Conservation (phyloP, 1,140 invertebrate species). For the Diabrotica undecimpunctata region DNA sequence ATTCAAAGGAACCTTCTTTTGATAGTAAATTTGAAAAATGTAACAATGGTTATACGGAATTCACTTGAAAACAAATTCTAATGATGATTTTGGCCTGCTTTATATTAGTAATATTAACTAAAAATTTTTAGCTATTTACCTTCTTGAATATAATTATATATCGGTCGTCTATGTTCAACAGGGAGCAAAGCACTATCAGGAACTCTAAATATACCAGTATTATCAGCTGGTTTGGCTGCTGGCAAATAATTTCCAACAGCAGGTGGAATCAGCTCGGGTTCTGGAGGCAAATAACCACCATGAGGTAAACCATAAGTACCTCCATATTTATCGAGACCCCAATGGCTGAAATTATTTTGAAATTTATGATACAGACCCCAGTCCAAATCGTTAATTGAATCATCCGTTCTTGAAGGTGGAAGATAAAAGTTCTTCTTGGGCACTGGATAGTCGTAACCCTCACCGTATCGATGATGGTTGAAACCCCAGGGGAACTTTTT, state of each 20-base stretch:
- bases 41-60: too few species aligned
- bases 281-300: slow-evolving; percentile 19
- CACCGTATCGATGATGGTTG: background rate
- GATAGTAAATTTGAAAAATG: too few species aligned
- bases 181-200: slow-evolving; percentile 31
- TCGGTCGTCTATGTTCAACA: slow-evolving; percentile 26
- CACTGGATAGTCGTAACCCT: slow-evolving; percentile 20
- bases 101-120: too few species aligned
- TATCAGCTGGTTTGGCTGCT: background rate
- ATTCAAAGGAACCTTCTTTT: too few species aligned
- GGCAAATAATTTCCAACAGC: slow-evolving; percentile 22
- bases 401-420: slow-evolving; percentile 25
- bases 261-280: background rate
- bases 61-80: too few species aligned
- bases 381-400: slow-evolving; percentile 39
- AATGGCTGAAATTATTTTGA: slow-evolving; percentile 43
- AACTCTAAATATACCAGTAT: slow-evolving; percentile 17
- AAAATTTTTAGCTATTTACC: slow-evolving; percentile 23
- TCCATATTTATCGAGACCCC: slow-evolving; percentile 35
- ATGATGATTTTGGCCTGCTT: too few species aligned
- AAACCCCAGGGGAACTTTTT: background rate
- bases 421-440: slow-evolving; percentile 32
- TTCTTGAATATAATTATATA: slow-evolving; percentile 36
- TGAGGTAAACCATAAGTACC: background rate
- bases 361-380: slow-evolving; percentile 41